Conservation (phyloP, 2,888 invertebrate genomes). For the Mimachlamys varia region DNA sequence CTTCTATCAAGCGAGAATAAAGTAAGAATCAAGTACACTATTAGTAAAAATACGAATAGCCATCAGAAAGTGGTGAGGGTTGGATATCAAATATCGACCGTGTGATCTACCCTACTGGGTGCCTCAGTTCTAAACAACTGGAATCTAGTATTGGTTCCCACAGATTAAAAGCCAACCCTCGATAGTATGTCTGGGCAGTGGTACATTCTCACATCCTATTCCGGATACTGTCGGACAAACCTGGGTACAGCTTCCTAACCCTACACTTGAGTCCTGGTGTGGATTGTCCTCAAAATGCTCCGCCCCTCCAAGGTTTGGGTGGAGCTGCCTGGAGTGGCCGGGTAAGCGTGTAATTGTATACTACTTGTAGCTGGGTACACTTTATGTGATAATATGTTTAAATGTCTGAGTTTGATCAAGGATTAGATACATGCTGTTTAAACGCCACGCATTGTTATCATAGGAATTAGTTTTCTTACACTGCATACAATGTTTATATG, state of each 20-base stretch:
- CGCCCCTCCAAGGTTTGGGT: slow-evolving; percentile 20
- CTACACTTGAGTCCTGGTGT: neutral
- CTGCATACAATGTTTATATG: no score
- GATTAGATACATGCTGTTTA: neutral
- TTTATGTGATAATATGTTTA: neutral
- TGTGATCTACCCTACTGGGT: neutral
- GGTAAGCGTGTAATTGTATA: neutral
- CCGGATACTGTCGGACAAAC: neutral
- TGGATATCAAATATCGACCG: neutral
- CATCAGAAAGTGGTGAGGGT: neutral
- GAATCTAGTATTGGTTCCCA: slow-evolving; percentile 12
- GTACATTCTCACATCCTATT: neutral
- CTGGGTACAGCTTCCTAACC: neutral
- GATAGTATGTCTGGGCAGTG: neutral
- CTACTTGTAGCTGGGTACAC: neutral
- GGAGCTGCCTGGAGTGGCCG: neutral
- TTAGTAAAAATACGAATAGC: neutral
- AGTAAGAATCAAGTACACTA: neutral
- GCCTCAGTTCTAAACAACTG: neutral
- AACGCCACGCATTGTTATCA: neutral
- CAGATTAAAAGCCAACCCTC: neutral
- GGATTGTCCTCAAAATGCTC: neutral
- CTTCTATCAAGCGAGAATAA: neutral
- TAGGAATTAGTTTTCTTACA: no score
- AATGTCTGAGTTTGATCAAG: neutral